Evolutionary conservation across 2,113 vertebrate species (phyloP).

Genomic region (Pangasianodon gigas): DNA sequence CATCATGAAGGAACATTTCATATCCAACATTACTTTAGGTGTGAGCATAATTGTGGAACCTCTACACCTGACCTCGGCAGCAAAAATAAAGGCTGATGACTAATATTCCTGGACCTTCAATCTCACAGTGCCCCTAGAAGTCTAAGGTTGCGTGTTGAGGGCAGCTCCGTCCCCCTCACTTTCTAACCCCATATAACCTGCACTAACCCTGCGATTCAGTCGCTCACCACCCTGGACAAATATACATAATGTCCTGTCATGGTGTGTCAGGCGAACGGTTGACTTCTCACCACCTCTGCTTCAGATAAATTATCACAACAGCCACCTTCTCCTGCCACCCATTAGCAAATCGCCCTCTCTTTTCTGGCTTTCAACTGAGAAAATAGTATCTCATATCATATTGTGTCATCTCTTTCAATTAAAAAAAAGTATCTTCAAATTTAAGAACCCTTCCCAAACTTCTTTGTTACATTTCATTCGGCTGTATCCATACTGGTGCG

Average conservation of each 20-base stretch:
- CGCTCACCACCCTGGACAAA: conserved; percentile 29
- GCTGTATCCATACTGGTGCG: neutral
- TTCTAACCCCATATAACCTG: conserved; percentile 35
- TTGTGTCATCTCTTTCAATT: conserved; percentile 1
- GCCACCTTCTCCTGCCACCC: conserved; percentile 26
- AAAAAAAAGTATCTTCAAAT: neutral
- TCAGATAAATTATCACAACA: conserved; percentile 45
- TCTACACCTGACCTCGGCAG: conserved; percentile 2
- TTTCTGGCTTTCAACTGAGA: conserved; percentile 12
- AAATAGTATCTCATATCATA: neutral
- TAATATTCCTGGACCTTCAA: conserved; percentile 32
- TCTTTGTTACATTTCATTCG: neutral
- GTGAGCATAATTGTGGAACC: conserved; percentile 5
- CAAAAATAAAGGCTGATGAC: conserved; percentile 21
- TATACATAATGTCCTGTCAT: conserved; percentile 54
- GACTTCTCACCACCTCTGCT: conserved; percentile 43
- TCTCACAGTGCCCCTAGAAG: conserved; percentile 22
- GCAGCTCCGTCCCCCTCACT: conserved; percentile 5
- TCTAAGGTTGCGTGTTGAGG: conserved; percentile 45
- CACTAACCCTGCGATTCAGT: conserved; percentile 42
- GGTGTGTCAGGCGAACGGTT: conserved; percentile 39
- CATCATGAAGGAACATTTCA: neutral
- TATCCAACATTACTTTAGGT: neutral
- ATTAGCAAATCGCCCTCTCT: conserved; percentile 37
- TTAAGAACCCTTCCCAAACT: neutral